Evolutionary conservation across 2,113 vertebrate species (phyloP).

Genomic region (Mustela nigripes): DNA sequence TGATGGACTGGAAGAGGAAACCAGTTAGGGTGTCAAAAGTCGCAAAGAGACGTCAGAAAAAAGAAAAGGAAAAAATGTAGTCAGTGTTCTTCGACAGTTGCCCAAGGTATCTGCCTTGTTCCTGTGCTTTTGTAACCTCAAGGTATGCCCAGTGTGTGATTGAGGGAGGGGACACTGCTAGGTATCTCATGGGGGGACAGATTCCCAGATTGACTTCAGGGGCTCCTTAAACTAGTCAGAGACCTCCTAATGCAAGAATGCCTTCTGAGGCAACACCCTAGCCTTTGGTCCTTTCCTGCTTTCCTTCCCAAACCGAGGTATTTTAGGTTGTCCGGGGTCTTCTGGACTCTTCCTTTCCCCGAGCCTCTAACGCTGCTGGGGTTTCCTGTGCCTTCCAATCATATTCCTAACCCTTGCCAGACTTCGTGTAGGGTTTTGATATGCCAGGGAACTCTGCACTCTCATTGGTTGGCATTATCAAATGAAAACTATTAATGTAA

Average conservation of each 20-base stretch:
- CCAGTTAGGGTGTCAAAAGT: not conserved
- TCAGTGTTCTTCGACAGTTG: constrained; percentile 24
- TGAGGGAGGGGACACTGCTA: not conserved
- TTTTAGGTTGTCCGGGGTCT: not conserved
- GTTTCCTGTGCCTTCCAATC: not conserved
- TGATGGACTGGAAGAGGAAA: not conserved
- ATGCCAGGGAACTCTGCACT: not conserved
- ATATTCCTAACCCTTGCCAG: not conserved
- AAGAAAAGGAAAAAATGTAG: not conserved
- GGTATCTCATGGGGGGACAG: not conserved
- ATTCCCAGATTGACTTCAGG: not conserved
- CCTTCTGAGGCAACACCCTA: not conserved
- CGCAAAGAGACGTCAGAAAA: not conserved
- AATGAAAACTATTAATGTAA: not conserved
- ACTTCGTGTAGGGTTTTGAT: constrained; percentile 11
- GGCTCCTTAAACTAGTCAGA: not conserved
- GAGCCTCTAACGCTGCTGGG: not conserved
- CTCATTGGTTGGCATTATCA: not conserved
- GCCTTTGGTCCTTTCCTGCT: not conserved
- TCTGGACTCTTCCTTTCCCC: not conserved
- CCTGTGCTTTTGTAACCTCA: not conserved
- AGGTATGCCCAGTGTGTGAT: rapidly evolving
- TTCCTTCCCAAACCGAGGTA: not conserved
- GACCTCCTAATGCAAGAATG: not conserved
- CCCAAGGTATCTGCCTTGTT: not conserved